Evolutionary conservation across 2,113 vertebrate species (phyloP), one percentile per base, ranked within the genome.

Genomic region (Dasypus novemcinctus): DNA sequence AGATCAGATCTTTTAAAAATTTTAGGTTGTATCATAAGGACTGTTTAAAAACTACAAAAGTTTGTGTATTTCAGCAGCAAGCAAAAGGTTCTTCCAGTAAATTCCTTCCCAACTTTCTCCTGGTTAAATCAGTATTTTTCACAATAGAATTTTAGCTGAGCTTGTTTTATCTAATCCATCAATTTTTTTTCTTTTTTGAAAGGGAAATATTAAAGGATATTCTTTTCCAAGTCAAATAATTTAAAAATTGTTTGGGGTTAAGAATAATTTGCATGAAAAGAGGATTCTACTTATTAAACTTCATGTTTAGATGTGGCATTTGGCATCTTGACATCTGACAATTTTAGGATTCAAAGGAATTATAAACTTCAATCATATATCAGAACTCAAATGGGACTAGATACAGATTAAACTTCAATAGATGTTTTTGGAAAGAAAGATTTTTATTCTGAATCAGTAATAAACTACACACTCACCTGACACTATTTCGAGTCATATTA

Each of bases 21-120:
- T 12, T 63, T 69, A 87, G 33, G 84, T 89, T 94, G 71, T 88
- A 74, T 23, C 41, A 87, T 75, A 64, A 87, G 29, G 1, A 75
- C 31, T 14, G 61, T 72, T 98, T 91, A 49, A 97, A 97, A 86
- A 95, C 15, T 88, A 79, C 1, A 90, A 96, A 97, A 90, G 38
- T 33, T 85, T 78, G 72, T 43, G 38, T 91, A 96, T 85, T 96
- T 95, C 90, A 92, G 84, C 87, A 96, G 88, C 87, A 69, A 96
- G 76, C 15, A 94, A 46, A 49, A 46, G 63, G 52, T 88, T 84
- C 95, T 90, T 93, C 90, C 82, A 93, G 52, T 92, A 27, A 72
- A 46, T 64, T 68, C 41, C 2, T 78, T 29, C 43, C 63, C 33
- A 71, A 38, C 6, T 33, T n/a, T 66, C 63, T 82, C 12, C 41